phyloP scores from a whole-genome alignment of 1,140 invertebrate genomes.

The Sipha flava region DNA sequence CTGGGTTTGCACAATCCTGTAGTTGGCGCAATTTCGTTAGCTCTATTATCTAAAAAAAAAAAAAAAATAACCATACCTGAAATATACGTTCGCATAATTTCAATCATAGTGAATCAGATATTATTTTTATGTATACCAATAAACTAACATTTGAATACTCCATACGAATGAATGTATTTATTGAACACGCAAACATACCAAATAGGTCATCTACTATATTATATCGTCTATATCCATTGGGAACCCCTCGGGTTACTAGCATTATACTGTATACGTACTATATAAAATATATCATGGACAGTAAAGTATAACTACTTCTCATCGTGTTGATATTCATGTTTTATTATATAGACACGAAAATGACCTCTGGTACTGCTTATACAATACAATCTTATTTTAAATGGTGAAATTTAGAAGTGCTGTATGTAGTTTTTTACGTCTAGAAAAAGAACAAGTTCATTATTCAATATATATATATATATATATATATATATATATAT shows the following conservation, averaged over 20 bases:
- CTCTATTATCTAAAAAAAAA: too few relatives aligned
- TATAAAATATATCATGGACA: background rate
- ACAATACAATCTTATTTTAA: background rate
- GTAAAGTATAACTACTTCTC: background rate
- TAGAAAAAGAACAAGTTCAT: background rate
- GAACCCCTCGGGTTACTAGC: background rate
- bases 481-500: background rate
- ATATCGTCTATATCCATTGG: too few relatives aligned
- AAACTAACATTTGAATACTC: background rate
- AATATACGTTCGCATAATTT: too few relatives aligned
- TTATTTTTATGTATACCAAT: background rate
- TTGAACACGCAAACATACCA: background rate
- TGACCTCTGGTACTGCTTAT: conserved; percentile 14
- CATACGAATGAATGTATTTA: background rate
- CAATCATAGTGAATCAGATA: too few relatives aligned
- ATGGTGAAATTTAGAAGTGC: conserved; percentile 14
- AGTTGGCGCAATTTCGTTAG: too few relatives aligned
- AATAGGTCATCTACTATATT: background rate
- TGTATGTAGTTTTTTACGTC: background rate
- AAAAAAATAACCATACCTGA: too few relatives aligned
- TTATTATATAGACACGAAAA: background rate
- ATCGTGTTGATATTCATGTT: background rate
- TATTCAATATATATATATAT: background rate
- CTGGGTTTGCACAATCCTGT: too few relatives aligned
- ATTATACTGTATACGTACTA: too few relatives aligned